These are phyloP conservation scores for Montipora efflorescens DNA, from an alignment of 64 coral and sea anemone species.

Conservation along the genomic window DNA sequence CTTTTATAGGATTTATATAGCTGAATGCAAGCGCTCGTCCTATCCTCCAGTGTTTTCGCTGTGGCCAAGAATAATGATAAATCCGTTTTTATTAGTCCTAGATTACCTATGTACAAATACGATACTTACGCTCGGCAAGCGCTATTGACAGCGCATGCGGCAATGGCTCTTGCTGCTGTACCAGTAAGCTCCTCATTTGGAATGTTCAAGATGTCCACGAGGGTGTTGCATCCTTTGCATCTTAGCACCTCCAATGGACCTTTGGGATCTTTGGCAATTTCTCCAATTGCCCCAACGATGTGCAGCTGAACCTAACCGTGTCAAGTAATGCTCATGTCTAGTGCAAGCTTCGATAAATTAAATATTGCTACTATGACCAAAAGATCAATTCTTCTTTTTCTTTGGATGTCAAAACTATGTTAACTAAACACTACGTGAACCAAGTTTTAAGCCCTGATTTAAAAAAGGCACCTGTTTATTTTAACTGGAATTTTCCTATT, in stretches of 20 bases:
- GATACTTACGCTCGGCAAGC: constrained; percentile 73
- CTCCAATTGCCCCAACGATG: constrained; percentile 77
- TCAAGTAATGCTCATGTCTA: neutral
- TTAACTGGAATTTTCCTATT: too few species aligned
- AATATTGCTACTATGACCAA: neutral
- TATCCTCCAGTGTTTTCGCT: too few species aligned
- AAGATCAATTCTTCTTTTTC: too few species aligned
- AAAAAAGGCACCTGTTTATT: too few species aligned
- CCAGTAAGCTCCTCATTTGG: constrained; percentile 78
- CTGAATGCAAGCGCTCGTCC: too few species aligned
- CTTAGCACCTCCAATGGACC: constrained; percentile 59
- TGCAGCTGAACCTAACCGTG: constrained; percentile 74
- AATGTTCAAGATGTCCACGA: constrained; percentile 63
- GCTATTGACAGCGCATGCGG: constrained; percentile 59
- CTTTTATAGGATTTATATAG: too few species aligned
- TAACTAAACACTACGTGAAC: too few species aligned
- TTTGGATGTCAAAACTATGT: too few species aligned
- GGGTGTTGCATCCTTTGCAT: constrained; percentile 76
- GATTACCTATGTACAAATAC: too few species aligned
- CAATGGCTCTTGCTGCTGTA: constrained; percentile 71
- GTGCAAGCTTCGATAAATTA: neutral
- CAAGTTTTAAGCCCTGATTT: too few species aligned
- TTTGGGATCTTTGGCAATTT: constrained; percentile 73
- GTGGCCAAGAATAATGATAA: too few species aligned
- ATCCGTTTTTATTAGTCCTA: too few species aligned